phyloP scores from a whole-genome alignment of 2,888 invertebrate genomes.

The Callyntrura sp. region DNA sequence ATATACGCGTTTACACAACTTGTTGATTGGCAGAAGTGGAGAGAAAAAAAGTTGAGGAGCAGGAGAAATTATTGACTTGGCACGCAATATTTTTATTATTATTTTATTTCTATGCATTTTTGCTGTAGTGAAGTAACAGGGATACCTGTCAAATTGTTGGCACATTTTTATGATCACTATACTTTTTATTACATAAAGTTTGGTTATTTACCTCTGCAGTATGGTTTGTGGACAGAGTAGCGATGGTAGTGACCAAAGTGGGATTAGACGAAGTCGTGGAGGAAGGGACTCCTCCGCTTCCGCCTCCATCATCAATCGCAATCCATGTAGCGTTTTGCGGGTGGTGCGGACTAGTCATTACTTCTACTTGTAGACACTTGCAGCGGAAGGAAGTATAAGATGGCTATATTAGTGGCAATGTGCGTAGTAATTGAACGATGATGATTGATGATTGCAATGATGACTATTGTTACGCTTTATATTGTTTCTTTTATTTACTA shows the following conservation, averaged over 20 bases:
- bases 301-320: slow-evolving; percentile 17
- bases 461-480: too few relatives aligned
- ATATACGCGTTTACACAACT: too few relatives aligned
- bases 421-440: too few relatives aligned
- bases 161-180: not conserved
- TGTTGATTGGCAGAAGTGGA: not conserved
- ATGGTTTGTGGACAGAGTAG: not conserved
- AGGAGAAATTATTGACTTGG: not conserved
- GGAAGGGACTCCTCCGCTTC: not conserved
- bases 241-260: slow-evolving; percentile 8
- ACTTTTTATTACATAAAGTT: not conserved
- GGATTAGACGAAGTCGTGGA: not conserved
- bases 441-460: too few relatives aligned
- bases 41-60: not conserved
- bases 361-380: not conserved
- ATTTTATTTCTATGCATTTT: too few relatives aligned
- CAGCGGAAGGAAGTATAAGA: too few relatives aligned
- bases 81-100: not conserved
- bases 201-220: not conserved
- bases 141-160: not conserved
- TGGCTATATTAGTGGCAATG: too few relatives aligned
- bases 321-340: not conserved
- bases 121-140: too few relatives aligned
- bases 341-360: slow-evolving; percentile 12
- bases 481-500: too few relatives aligned